Evolutionary conservation across 1,140 invertebrate genomes (phyloP).

Genomic region (Sminthurides bifidus): DNA sequence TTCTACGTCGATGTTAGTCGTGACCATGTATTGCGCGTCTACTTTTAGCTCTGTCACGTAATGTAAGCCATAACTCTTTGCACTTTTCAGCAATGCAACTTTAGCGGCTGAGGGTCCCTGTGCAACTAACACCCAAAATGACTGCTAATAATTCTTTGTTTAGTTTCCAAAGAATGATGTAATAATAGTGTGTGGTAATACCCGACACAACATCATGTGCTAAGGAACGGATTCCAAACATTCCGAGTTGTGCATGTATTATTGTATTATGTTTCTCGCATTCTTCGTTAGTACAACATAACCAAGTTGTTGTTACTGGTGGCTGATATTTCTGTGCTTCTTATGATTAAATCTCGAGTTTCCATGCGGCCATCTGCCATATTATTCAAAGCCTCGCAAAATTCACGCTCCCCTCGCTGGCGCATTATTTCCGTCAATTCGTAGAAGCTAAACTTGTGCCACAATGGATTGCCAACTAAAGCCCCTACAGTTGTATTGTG

Average conservation of each 20-base stretch:
- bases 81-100: neutral
- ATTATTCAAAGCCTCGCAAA: conserved; percentile 11
- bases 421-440: conserved; percentile 19
- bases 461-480: neutral
- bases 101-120: neutral
- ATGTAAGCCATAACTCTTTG: conserved; percentile 31
- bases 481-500: neutral
- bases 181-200: too few relatives aligned
- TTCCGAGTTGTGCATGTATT: neutral
- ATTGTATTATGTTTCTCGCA: neutral
- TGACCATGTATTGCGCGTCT: conserved; percentile 34
- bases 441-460: conserved; percentile 9
- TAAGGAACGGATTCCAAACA: neutral
- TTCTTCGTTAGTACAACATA: conserved; percentile 8
- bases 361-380: conserved; percentile 9
- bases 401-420: conserved; percentile 10
- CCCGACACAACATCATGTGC: conserved; percentile 1
- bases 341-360: conserved; percentile 5
- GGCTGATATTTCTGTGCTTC: neutral
- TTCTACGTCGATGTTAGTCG: conserved; percentile 32
- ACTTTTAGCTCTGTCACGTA: conserved; percentile 32
- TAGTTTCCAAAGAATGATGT: too few relatives aligned
- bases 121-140: too few relatives aligned
- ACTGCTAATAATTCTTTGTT: too few relatives aligned
- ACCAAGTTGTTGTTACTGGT: neutral